phyloP scores from a whole-genome alignment of 2,113 vertebrate genomes.

The Rhinolophus ferrumequinum region DNA sequence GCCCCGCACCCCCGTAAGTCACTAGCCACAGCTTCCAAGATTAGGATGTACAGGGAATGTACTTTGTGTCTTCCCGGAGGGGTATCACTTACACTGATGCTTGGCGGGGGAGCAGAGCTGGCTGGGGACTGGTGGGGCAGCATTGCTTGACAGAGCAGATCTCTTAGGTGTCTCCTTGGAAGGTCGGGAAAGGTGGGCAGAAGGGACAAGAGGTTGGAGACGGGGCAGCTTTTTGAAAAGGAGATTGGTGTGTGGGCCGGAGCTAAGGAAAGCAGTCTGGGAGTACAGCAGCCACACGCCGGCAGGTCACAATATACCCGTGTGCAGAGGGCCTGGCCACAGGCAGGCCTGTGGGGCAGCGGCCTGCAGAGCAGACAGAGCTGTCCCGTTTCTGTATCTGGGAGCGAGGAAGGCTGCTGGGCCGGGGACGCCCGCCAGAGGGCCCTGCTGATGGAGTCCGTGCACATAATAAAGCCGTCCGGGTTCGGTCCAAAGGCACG shows the following conservation, averaged over 20 bases:
- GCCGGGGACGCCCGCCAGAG: background rate
- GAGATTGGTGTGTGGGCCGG: background rate
- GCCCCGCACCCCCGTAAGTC: too few relatives aligned
- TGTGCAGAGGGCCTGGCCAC: too few relatives aligned
- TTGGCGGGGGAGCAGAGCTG: too few relatives aligned
- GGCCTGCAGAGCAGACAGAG: background rate
- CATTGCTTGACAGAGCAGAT: fast-evolving
- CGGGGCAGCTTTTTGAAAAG: background rate
- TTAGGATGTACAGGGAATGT: fast-evolving
- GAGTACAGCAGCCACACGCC: fast-evolving
- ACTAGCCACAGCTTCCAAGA: too few relatives aligned
- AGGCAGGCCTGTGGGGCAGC: too few relatives aligned
- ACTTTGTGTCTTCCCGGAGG: background rate
- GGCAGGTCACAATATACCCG: fast-evolving
- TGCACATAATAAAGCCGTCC: background rate
- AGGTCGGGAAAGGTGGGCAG: fast-evolving
- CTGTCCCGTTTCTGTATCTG: background rate
- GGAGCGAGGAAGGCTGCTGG: background rate
- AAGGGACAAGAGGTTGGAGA: fast-evolving
- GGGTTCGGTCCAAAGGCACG: background rate
- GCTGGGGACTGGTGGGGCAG: fast-evolving
- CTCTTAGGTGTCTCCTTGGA: fast-evolving
- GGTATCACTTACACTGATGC: too few relatives aligned
- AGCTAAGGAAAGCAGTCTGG: fast-evolving
- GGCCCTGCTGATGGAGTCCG: fast-evolving